Evolutionary conservation across 30 jellyfish, hydroid and myxozoan genomes (phyloP).

Genomic region (Cassiopea andromeda): DNA sequence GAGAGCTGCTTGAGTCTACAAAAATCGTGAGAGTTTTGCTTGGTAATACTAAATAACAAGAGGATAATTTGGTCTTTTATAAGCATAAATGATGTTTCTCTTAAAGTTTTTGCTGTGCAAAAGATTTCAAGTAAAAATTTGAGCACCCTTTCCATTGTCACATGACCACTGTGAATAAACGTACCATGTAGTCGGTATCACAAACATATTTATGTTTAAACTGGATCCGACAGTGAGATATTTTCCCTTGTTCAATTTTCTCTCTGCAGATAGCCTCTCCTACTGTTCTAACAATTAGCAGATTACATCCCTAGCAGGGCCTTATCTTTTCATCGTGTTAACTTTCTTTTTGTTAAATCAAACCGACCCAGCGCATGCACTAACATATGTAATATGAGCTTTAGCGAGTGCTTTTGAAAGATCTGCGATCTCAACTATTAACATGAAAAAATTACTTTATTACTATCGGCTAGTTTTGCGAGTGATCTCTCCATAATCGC

Average conservation of each 20-base stretch:
- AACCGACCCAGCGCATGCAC: slow-evolving; percentile 75
- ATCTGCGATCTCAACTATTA: neutral
- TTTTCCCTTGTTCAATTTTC: slow-evolving; percentile 39
- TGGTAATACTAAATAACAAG: no score
- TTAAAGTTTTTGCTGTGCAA: neutral
- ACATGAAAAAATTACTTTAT: neutral
- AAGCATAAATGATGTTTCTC: slow-evolving; percentile 42
- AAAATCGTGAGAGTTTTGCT: neutral
- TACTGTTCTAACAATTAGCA: slow-evolving; percentile 61
- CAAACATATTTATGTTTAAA: slow-evolving; percentile 33
- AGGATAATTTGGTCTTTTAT: slow-evolving; percentile 12
- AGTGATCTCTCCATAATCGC: neutral
- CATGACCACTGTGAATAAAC: slow-evolving; percentile 22
- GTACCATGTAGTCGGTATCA: slow-evolving; percentile 29
- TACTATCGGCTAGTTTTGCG: neutral
- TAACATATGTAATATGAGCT: slow-evolving; percentile 36
- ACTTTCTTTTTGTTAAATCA: slow-evolving; percentile 57
- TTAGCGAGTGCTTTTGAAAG: slow-evolving; percentile 31
- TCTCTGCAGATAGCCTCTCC: slow-evolving; percentile 55
- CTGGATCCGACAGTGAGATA: slow-evolving; percentile 57
- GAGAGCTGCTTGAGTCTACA: no score
- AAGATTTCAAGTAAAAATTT: neutral
- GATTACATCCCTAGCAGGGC: slow-evolving; percentile 66
- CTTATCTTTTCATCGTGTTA: slow-evolving; percentile 69
- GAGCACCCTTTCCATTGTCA: slow-evolving; percentile 7